phyloP scores from a whole-genome alignment of 2,797 vertebrate species.

The Galago senegalensis region DNA sequence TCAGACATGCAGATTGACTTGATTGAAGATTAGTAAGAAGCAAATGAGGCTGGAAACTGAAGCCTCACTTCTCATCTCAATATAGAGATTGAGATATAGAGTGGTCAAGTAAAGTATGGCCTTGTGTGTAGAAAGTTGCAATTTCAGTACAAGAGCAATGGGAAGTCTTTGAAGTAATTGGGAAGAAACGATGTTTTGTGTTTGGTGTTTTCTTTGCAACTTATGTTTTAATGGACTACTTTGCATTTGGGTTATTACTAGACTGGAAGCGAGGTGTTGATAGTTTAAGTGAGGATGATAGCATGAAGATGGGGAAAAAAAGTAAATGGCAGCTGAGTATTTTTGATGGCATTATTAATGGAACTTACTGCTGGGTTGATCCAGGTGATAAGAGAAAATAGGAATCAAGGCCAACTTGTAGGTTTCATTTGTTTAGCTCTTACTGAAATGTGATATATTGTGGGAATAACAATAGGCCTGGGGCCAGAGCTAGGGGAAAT shows the following conservation, averaged over 20 bases:
- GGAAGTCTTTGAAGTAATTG: neutral
- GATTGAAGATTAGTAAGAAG: neutral
- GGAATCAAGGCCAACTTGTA: neutral
- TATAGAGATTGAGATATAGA: neutral
- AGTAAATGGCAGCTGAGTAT: neutral
- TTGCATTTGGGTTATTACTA: constrained; percentile 34
- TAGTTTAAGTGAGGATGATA: neutral
- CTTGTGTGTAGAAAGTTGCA: neutral
- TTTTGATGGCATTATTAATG: neutral
- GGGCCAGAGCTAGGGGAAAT: neutral
- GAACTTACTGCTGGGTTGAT: neutral
- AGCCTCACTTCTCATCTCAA: no score
- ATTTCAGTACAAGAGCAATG: neutral
- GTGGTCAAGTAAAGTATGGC: neutral
- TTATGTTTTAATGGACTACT: neutral
- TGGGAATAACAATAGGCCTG: neutral
- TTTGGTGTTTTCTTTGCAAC: neutral
- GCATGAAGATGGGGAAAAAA: neutral
- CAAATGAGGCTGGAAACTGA: neutral
- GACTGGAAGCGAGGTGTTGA: neutral
- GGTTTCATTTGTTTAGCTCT: neutral
- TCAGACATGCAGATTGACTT: neutral
- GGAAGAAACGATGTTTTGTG: neutral
- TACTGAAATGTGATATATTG: neutral
- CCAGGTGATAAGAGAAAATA: neutral